phyloP scores from a whole-genome alignment of 2,113 vertebrate genomes.

The Thalassarche chlororhynchos region DNA sequence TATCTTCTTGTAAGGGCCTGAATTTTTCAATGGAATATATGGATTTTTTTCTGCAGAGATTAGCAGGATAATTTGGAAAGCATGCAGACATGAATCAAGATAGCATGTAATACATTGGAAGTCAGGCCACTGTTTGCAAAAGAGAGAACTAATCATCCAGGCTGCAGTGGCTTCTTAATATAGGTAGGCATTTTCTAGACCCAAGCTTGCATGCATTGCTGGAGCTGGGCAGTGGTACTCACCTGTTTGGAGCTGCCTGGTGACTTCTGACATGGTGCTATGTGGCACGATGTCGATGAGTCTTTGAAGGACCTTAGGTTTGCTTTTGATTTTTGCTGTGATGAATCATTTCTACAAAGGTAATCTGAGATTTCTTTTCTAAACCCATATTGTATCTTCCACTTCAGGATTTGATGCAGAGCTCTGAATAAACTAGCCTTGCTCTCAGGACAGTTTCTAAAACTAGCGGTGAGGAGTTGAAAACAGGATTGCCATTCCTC shows the following conservation, averaged over 20 bases:
- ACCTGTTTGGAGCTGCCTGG: not conserved
- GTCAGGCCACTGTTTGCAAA: not conserved
- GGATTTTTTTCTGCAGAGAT: not conserved
- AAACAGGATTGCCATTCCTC: not conserved
- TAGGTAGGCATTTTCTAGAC: not conserved
- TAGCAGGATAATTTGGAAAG: not conserved
- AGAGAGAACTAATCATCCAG: not conserved
- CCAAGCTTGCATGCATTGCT: not conserved
- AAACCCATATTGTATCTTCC: not conserved
- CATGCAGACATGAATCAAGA: not conserved
- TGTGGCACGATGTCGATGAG: rapidly evolving
- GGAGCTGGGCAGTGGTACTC: not conserved
- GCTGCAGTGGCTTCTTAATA: not conserved
- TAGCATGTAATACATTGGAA: not conserved
- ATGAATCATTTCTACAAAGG: not conserved
- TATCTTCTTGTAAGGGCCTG: not conserved
- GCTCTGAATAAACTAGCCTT: not conserved
- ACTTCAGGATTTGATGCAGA: not conserved
- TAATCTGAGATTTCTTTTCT: not conserved
- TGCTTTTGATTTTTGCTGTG: not conserved
- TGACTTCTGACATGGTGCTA: not conserved
- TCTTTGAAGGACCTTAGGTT: not conserved
- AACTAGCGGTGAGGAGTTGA: not conserved
- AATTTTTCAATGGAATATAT: not conserved
- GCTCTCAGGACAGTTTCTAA: not conserved